Conservation (phyloP, 2,113 vertebrate species). For the Saimiri boliviensis region DNA sequence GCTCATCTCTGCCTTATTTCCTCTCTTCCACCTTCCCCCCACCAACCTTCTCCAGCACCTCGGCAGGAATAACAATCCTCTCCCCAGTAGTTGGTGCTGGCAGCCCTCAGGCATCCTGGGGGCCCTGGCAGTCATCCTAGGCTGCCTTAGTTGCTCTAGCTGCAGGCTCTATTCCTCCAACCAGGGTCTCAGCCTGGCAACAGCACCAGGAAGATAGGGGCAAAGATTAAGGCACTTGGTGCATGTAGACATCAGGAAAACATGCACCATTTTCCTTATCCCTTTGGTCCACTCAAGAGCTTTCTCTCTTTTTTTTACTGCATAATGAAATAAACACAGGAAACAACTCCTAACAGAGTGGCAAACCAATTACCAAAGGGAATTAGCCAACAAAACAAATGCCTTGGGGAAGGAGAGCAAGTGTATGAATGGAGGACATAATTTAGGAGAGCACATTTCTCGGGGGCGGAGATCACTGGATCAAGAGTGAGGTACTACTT, state of each 20-base stretch:
- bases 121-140: neutral
- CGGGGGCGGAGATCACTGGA: neutral
- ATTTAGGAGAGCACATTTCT: neutral
- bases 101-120: neutral
- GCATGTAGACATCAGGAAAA: neutral
- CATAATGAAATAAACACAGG: constrained; percentile 60
- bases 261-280: neutral
- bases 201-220: neutral
- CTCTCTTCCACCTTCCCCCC: neutral
- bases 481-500: neutral
- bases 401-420: neutral
- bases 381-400: constrained; percentile 51
- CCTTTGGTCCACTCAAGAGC: neutral
- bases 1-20: constrained; percentile 72
- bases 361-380: constrained; percentile 57
- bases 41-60: constrained; percentile 31
- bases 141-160: neutral
- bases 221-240: neutral
- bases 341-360: constrained; percentile 49
- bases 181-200: neutral
- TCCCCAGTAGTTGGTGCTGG: neutral
- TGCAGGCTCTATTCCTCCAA: neutral
- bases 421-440: neutral
- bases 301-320: neutral
- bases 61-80: neutral